phyloP scores from a whole-genome alignment of 1,140 invertebrate species.

The Calosoma granatense region DNA sequence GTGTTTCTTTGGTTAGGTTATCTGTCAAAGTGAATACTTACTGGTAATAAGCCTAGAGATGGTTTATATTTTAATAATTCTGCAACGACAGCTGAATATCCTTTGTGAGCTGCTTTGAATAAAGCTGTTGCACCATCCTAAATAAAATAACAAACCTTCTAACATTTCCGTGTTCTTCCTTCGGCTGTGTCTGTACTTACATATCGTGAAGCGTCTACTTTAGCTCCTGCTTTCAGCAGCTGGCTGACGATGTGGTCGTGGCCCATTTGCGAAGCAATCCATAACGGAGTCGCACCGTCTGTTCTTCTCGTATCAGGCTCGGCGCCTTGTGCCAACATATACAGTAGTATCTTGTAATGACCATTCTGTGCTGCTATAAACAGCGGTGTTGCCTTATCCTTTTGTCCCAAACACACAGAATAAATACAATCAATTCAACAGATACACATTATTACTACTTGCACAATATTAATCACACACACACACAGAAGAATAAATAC shows the following conservation, averaged over 20 bases:
- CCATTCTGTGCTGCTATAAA: conserved; percentile 88
- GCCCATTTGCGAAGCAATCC: conserved; percentile 91
- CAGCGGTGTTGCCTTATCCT: conserved; percentile 80
- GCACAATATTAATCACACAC: not conserved
- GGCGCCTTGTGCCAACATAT: conserved; percentile 59
- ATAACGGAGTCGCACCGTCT: conserved; percentile 81
- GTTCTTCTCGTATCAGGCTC: conserved; percentile 56
- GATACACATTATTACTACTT: not conserved
- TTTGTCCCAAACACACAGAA: conserved; percentile 20
- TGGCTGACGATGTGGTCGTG: conserved; percentile 70
- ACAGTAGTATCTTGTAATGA: conserved; percentile 61
- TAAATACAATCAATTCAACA: not conserved
- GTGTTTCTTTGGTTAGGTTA: not conserved
- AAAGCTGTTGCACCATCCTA: conserved; percentile 84
- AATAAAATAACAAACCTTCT: conserved; percentile 17
- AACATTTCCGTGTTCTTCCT: too few species aligned
- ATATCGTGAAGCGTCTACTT: conserved; percentile 69
- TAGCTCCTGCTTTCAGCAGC: conserved; percentile 64
- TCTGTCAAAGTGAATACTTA: too few species aligned
- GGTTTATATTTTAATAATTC: conserved; percentile 77
- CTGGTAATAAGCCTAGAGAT: conserved; percentile 66
- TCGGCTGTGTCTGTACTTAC: conserved; percentile 37
- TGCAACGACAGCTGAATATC: conserved; percentile 73
- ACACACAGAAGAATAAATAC: not conserved
- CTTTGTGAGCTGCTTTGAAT: conserved; percentile 90